A percentile compares a stretch with the other conserved stretches of the same genome.
Evolutionary conservation across 2,113 vertebrate genomes (phyloP).

Genomic region (Aleadryas rufinucha): DNA sequence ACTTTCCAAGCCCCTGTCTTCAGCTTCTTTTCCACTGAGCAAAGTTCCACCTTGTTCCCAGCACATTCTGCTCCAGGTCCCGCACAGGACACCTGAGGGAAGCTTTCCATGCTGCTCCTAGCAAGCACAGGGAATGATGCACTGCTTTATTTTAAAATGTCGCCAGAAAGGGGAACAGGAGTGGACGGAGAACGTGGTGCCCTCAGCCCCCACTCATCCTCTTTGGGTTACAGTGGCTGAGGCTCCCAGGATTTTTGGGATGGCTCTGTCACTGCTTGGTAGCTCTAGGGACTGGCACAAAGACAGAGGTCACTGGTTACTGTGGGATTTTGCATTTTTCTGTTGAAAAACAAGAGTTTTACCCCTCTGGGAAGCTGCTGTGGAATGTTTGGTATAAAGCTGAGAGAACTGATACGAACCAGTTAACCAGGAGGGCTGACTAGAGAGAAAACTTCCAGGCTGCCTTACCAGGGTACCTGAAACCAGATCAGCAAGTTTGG

Average conservation of each 20-base stretch:
- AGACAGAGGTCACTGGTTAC: background rate
- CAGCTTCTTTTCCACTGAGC: background rate
- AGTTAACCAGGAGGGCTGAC: background rate
- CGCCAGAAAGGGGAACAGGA: background rate
- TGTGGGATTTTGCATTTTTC: background rate
- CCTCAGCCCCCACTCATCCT: background rate
- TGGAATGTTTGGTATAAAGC: background rate
- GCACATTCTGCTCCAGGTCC: background rate
- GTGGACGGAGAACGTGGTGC: background rate
- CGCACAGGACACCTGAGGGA: background rate
- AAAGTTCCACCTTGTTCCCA: background rate
- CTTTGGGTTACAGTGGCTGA: background rate
- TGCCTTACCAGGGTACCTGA: background rate
- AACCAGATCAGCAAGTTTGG: background rate
- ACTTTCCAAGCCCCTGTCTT: background rate
- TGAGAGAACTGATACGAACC: background rate
- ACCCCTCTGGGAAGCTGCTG: fast-evolving
- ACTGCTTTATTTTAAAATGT: background rate
- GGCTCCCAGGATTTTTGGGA: background rate
- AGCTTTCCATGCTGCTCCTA: background rate
- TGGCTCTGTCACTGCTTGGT: background rate
- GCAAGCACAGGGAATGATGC: background rate
- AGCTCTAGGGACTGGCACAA: background rate
- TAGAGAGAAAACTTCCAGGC: background rate
- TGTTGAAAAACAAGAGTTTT: background rate